These are phyloP conservation scores for Temnopleurus reevesii DNA, from an alignment of 53 echinoderm and acorn worm species.

Conservation along the genomic window DNA sequence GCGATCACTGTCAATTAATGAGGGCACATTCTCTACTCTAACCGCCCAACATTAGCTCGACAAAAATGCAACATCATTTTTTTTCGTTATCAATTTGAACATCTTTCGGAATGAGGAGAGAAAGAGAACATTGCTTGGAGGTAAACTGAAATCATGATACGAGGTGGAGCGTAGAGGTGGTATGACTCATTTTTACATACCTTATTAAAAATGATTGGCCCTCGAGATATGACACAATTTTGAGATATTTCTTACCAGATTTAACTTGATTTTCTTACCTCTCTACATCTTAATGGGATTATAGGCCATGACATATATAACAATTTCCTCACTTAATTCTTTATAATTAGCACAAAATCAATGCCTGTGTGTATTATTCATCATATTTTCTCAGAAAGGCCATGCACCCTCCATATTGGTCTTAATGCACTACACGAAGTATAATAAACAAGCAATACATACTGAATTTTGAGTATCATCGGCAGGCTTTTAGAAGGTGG, in stretches of 20 bases:
- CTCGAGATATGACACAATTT: conserved; percentile 10
- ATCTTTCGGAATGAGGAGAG: neutral
- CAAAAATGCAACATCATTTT: neutral
- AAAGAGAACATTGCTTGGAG: conserved; percentile 25
- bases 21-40: conserved; percentile 10
- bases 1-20: conserved; percentile 41
- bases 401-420: too few relatives aligned
- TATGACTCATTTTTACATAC: conserved; percentile 33
- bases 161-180: neutral
- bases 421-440: neutral
- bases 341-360: too few relatives aligned
- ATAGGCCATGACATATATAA: too few relatives aligned
- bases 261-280: neutral
- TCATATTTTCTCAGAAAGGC: too few relatives aligned
- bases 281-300: neutral
- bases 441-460: neutral
- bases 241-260: neutral
- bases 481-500: neutral
- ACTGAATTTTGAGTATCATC: neutral
- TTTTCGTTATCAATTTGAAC: neutral
- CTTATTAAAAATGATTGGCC: neutral
- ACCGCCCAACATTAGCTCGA: neutral
- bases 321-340: too few relatives aligned
- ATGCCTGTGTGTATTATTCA: too few relatives aligned
- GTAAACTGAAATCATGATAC: conserved; percentile 11